Evolutionary conservation across 2,888 invertebrate species (phyloP).

Genomic region (Apamea monoglypha): DNA sequence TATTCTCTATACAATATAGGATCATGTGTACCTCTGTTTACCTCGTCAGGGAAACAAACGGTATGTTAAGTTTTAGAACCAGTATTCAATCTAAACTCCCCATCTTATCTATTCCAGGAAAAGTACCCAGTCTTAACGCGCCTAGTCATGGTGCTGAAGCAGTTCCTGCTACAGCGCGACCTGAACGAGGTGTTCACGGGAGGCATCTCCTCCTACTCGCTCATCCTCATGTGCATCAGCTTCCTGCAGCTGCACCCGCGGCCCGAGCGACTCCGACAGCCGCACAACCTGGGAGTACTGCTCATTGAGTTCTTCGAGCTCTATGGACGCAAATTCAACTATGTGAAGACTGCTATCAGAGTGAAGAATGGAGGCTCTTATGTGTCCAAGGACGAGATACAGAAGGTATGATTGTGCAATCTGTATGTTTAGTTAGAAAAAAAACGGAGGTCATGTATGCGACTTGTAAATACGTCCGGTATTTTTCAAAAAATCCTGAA

Average conservation of each 20-base stretch:
- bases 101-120: conserved; percentile 79
- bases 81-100: not conserved
- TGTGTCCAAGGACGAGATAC: conserved; percentile 98
- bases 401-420: conserved; percentile 83
- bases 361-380: conserved; percentile 98
- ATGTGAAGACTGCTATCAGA: conserved; percentile 97
- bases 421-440: not conserved
- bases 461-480: too few species aligned
- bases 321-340: conserved; percentile 99
- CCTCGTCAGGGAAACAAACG: not conserved
- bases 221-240: conserved; percentile 99
- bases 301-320: conserved; percentile 99
- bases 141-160: conserved; percentile 99
- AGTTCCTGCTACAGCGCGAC: conserved; percentile 99
- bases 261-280: conserved; percentile 92
- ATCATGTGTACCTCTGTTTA: not conserved
- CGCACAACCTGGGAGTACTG: conserved; percentile 96
- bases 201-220: conserved; percentile 99
- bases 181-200: conserved; percentile 99
- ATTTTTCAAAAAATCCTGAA: not conserved
- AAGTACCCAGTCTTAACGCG: conserved; percentile 97
- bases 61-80: not conserved
- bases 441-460: too few species aligned
- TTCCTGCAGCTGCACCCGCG: conserved; percentile 98
- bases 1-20: too few species aligned